Base-by-base conservation (phyloP, 1,140 invertebrate species). In the Cyrtorhinus lividipennis region DNA sequence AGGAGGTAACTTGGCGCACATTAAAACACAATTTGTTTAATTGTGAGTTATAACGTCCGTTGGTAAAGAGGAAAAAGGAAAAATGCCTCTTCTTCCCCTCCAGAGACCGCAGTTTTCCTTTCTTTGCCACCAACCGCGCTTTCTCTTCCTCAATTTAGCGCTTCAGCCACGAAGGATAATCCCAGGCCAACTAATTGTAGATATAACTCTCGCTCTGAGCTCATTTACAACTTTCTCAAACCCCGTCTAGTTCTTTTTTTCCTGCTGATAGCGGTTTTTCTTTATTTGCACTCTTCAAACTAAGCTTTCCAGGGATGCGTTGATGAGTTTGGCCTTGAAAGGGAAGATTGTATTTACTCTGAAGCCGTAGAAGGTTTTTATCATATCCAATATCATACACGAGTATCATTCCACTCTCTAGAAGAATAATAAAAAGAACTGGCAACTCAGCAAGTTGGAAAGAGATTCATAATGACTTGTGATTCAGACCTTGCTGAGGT, bases 11-110 rank as follows among this genome's bases (percentile, higher is more conserved):
- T n/a, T n/a, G n/a, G n/a, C 30, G 30, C 30, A 38, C 56, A 57
- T 57, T 57, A 57, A 57, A 57, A 57, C 24, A 57, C 56, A 57
- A 57, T 57, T 57, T 57, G 56, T 57, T 24, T 57, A 57, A 57
- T 57, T 57, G 56, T 57, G 56, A 57, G 56, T 23, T 57, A 57
- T 57, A 57, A 22, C 15, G 5, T 5, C 15, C 30, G 30, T 5
- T 15, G 30, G 15, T 5, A 38, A 38, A 38, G 15, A 38, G 30
- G n/a, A n/a, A 38, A 38, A 38, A 8, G 30, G 30, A 38, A 38
- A 38, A 38, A 38, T 38, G 30, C 15, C 30, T 38, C 5, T 15
- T 5, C 30, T 38, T n/a, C n/a, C 46, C 46, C 24, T 57, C 20
- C 23, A 23, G 24, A 57, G 24, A 57, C 56, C 56, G 20, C 56